Base-by-base conservation (phyloP, 2,888 invertebrate genomes). In the Diarsia mendica region DNA sequence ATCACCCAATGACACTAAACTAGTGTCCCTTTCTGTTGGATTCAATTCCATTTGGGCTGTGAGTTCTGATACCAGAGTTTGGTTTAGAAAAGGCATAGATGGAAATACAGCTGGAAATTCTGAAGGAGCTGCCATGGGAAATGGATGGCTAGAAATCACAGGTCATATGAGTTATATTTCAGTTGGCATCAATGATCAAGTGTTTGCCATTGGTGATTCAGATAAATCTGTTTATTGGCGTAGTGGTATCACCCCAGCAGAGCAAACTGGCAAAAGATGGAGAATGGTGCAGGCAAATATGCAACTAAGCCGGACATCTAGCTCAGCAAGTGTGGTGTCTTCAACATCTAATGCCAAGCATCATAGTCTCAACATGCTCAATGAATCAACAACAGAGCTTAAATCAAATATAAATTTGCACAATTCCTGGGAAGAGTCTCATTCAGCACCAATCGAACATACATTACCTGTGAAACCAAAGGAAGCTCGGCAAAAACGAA, bases 201-300 rank as follows among this genome's bases (percentile, higher is more conserved):
- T 98, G 15, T 98, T 98, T 97, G 99, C 98, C 18, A 97, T 99
- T 86, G 98, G 99, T 10, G 97, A 97, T 64, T 97, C 98, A 83
- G 99, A 99, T 94, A 97, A 98, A 79, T 97, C 97, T 83, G 97
- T 98, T 75, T 99, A 98, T 92, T 98, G 98, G 94, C 97, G 99
- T 72, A 97, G 97, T 87, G 98, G 98, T 44, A 98, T 98, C 9
- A 97, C 97, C 46, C 94, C 97, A 18, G 97, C 97, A 11, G 98
- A 98, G 94, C 96, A 98, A 82, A 98, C 98, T 28, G 99, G 99
- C 0, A 98, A 98, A 92, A 97, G 98, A 86, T 99, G 99, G 99
- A 97, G 98, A 82, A 97, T 97, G 85, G 96, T 98, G 33, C 98
- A 98, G 90, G 98, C 98, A 44, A 98, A 98, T 66, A 97, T 98